Base-by-base conservation (phyloP, 2,797 vertebrate species). In the Spondyliosoma cantharus region DNA sequence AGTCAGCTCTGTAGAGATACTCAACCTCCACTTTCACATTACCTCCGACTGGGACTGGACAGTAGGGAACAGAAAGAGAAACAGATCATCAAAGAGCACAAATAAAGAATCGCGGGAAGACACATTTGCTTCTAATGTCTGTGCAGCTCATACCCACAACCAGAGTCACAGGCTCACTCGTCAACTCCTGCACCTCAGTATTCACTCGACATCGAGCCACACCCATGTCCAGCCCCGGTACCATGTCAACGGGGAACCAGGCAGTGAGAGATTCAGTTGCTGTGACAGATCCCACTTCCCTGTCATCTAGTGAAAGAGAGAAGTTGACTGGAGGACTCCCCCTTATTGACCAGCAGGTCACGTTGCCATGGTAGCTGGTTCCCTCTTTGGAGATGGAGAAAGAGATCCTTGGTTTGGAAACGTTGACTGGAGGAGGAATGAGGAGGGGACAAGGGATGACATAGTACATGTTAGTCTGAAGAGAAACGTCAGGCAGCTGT, bases 41-140 rank as follows among this genome's bases (percentile, higher is more conserved):
- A 17, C 95, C 94, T 17, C 88, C 91, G 16, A 96, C 95, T 60
- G 94, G 92, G 56, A 90, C 95, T 96, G 61, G 48, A 81, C 4
- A 12, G 14, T 11, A 3, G 61, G 13, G 13, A 45, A 19, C 9
- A 25, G 2, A 20, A 22, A 1, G 32, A 68, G 29, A 11, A 43
- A 43, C 7, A 62, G 7, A 43, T 69, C 3, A 57, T 13, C 9
- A 56, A 29, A 61, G 17, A 59, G 20, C 1, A 3, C 3, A 32
- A 25, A 14, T 54, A 80, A 16, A 60, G 22, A 11, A 12, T 58
- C 2, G 52, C 8, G 67, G 14, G 52, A 20, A 70, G 7, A 68
- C 4, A 25, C 0, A 17, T 56, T 37, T 74, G 20, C 0, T 24
- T 37, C 8, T 59, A 24, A 6, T 17, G 15, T 65, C 29, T 60